Conservation (phyloP, 35 echinoderm and acorn worm genomes). For the Stichopus chloronotus region DNA sequence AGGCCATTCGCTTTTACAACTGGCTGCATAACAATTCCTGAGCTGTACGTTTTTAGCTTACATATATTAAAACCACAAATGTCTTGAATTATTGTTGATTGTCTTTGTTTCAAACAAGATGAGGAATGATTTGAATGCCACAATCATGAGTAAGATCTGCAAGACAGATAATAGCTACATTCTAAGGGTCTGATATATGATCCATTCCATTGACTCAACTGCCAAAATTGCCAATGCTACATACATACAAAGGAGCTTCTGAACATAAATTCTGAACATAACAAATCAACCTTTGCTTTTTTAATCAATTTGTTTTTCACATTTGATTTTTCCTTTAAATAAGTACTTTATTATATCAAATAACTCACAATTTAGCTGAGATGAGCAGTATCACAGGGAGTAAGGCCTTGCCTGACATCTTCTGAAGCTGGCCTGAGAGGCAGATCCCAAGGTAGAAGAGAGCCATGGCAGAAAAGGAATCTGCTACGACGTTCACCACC, state of each 20-base stretch:
- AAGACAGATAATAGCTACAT: too few species aligned
- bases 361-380: constrained; percentile 57
- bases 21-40: too few species aligned
- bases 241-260: too few species aligned
- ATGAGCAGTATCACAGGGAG: constrained; percentile 18
- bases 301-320: not conserved
- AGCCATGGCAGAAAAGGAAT: constrained; percentile 75
- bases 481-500: constrained; percentile 65
- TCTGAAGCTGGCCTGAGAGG: constrained; percentile 74
- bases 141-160: not conserved
- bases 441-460: constrained; percentile 81
- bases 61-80: not conserved
- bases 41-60: too few species aligned
- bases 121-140: not conserved
- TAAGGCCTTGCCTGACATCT: constrained; percentile 51
- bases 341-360: not conserved
- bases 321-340: not conserved
- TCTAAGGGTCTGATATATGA: too few species aligned
- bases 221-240: too few species aligned
- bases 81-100: not conserved
- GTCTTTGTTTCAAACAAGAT: not conserved
- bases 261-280: too few species aligned
- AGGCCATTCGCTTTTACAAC: too few species aligned
- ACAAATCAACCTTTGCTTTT: not conserved
- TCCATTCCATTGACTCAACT: too few species aligned